Evolutionary conservation across 2,113 vertebrate genomes (phyloP).

Genomic region (Brachyhypopomus gauderio): DNA sequence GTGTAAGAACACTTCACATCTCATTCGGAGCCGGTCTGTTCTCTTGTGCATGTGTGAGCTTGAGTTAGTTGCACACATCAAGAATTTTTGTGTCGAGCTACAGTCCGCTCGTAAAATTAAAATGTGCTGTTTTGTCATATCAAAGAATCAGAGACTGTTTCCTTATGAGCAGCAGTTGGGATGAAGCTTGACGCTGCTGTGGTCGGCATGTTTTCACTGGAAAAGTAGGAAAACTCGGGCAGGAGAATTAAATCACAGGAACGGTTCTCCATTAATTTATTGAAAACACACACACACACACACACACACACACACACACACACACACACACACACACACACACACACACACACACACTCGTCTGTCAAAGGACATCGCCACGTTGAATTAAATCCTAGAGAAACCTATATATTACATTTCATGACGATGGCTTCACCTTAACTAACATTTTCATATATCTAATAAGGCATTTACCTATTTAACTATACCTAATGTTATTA

Average conservation of each 20-base stretch:
- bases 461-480: too few species aligned
- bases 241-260: not conserved
- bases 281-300: not conserved
- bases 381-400: too few species aligned
- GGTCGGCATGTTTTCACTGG: not conserved
- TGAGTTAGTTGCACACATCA: conserved; percentile 32
- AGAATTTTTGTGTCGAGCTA: conserved; percentile 38
- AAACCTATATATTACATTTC: too few species aligned
- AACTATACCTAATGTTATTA: too few species aligned
- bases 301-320: too few species aligned
- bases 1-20: conserved; percentile 6
- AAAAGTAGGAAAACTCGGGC: not conserved
- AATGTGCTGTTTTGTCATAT: conserved; percentile 39
- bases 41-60: conserved; percentile 49
- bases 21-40: conserved; percentile 1
- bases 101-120: conserved; percentile 46
- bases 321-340: too few species aligned
- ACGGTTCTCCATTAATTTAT: not conserved
- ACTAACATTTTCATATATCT: too few species aligned
- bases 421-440: too few species aligned
- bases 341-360: too few species aligned
- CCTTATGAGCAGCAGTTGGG: conserved; percentile 11
- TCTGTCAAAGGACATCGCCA: too few species aligned
- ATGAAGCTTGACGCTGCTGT: conserved; percentile 19
- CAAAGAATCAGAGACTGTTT: conserved; percentile 33